phyloP scores from a whole-genome alignment of 2,888 invertebrate genomes.

The Lamellibrachia satsuma region DNA sequence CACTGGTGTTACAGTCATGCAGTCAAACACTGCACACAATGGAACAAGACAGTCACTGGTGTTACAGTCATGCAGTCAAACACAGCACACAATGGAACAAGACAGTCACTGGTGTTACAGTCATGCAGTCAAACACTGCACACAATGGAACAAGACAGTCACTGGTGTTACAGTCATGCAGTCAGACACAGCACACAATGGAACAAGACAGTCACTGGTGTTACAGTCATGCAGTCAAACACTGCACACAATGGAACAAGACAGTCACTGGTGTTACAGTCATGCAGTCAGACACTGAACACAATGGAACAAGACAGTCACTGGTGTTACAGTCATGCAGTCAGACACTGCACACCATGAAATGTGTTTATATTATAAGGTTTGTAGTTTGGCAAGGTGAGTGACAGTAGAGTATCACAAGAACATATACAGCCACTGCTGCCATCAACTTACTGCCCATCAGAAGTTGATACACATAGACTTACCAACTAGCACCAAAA shows the following conservation, averaged over 20 bases:
- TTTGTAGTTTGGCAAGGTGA: no score
- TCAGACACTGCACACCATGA: neutral
- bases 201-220: neutral
- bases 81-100: no score
- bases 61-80: no score
- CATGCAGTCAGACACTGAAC: neutral
- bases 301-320: neutral
- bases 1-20: no score
- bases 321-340: neutral
- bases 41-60: no score
- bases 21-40: no score
- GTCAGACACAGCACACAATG: neutral
- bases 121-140: no score
- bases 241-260: no score
- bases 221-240: neutral
- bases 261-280: neutral
- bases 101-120: no score
- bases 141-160: neutral
- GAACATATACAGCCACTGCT: neutral
- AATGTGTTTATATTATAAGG: no score
- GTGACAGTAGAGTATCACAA: no score
- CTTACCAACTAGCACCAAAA: no score
- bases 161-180: conserved; percentile 2
- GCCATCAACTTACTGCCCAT: neutral
- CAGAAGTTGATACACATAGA: neutral